Percentiles rank a stretch among this genome's conserved stretches.
phyloP scores from a whole-genome alignment of 2,113 vertebrate species.

The Nycticryphes semicollaris region DNA sequence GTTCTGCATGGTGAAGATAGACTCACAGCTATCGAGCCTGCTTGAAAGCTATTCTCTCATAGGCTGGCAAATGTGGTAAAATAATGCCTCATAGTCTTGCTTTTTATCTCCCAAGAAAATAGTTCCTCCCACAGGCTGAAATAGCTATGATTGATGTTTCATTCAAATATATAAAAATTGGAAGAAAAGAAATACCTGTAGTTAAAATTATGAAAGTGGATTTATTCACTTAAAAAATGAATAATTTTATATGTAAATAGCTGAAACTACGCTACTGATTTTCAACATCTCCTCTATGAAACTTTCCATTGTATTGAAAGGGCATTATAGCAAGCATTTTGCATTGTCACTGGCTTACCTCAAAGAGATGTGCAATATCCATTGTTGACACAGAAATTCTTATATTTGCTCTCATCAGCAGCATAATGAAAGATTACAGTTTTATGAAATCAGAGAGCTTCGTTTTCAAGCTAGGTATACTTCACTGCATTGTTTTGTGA shows the following conservation, averaged over 20 bases:
- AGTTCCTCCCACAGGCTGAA: neutral
- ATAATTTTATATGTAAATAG: neutral
- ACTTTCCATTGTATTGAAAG: neutral
- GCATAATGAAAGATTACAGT: neutral
- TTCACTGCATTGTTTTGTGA: neutral
- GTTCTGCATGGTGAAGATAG: neutral
- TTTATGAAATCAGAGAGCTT: neutral
- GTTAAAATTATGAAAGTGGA: neutral
- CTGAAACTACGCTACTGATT: neutral
- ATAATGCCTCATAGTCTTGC: neutral
- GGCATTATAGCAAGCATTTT: neutral
- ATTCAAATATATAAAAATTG: neutral
- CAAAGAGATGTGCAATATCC: neutral
- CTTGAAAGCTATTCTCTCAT: neutral
- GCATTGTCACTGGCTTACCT: neutral
- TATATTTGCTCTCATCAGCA: neutral
- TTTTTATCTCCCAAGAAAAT: neutral
- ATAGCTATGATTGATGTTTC: neutral
- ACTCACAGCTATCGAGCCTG: rapidly evolving
- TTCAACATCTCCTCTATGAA: neutral
- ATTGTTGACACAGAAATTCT: neutral
- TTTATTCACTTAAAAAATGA: neutral
- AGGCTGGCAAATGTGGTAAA: neutral
- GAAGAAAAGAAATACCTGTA: neutral
- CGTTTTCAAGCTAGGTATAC: neutral